A percentile compares a stretch with the other conserved stretches of the same genome.
Conservation (phyloP, 1,140 invertebrate genomes). For the Solen grandis region DNA sequence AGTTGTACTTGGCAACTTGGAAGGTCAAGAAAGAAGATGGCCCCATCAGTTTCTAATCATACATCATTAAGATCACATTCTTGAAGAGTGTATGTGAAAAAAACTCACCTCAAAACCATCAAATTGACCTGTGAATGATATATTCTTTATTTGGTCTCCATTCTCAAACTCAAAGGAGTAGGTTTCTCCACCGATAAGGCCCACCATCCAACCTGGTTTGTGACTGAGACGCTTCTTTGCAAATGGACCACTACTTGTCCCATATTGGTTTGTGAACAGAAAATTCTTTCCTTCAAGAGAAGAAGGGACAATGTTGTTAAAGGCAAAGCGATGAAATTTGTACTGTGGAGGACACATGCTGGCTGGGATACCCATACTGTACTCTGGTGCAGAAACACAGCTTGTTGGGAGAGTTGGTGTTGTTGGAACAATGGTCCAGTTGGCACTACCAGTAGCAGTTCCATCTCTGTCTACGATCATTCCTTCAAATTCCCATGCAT, state of each 20-base stretch:
- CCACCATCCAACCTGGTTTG: conserved; percentile 66
- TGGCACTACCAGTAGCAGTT: conserved; percentile 43
- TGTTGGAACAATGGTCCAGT: conserved; percentile 58
- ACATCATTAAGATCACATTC: too few species aligned
- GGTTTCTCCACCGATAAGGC: conserved; percentile 56
- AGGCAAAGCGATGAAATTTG: conserved; percentile 72
- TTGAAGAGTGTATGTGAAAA: too few species aligned
- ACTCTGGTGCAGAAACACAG: conserved; percentile 45
- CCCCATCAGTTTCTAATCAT: too few species aligned
- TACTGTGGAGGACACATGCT: conserved; percentile 63
- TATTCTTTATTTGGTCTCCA: conserved; percentile 67
- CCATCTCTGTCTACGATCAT: conserved; percentile 70
- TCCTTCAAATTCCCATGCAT: conserved; percentile 70
- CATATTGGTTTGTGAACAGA: conserved; percentile 64
- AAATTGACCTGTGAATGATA: conserved; percentile 68
- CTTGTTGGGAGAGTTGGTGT: conserved; percentile 61
- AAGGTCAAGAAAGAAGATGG: too few species aligned
- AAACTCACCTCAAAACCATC: conserved; percentile 71
- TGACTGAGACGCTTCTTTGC: conserved; percentile 68
- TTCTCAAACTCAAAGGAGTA: conserved; percentile 67
- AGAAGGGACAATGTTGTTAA: conserved; percentile 67
- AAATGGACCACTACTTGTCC: conserved; percentile 55
- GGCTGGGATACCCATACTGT: conserved; percentile 53
- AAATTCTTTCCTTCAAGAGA: conserved; percentile 67
- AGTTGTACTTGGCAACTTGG: too few species aligned